These are phyloP conservation scores for Polyergus mexicanus DNA, from an alignment of 1,140 invertebrate species.

Conservation along the genomic window DNA sequence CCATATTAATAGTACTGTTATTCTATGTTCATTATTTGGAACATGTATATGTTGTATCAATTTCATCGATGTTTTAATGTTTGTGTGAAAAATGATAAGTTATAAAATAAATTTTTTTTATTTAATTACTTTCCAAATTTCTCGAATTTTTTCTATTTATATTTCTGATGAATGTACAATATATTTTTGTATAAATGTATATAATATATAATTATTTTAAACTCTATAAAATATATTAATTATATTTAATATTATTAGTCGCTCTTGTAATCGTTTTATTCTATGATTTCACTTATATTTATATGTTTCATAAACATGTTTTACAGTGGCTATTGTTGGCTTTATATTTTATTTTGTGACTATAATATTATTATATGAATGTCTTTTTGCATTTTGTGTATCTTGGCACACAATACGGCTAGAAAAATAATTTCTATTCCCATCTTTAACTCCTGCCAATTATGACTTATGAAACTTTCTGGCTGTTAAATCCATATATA, in stretches of 20 bases:
- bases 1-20: slow-evolving; percentile 47
- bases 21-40: slow-evolving; percentile 33
- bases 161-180: background rate
- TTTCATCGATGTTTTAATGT: background rate
- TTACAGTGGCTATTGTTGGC: slow-evolving; percentile 66
- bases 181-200: slow-evolving; percentile 25
- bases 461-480: slow-evolving; percentile 8
- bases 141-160: background rate
- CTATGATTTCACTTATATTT: slow-evolving; percentile 38
- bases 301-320: slow-evolving; percentile 55
- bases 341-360: slow-evolving; percentile 69
- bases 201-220: slow-evolving; percentile 21
- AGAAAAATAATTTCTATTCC: slow-evolving; percentile 49
- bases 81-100: background rate
- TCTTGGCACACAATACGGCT: slow-evolving; percentile 47
- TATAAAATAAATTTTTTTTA: background rate
- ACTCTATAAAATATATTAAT: slow-evolving; percentile 24
- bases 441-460: slow-evolving; percentile 31
- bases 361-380: slow-evolving; percentile 70
- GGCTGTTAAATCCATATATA: slow-evolving; percentile 34
- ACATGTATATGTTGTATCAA: slow-evolving; percentile 18
- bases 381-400: slow-evolving; percentile 71
- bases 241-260: slow-evolving; percentile 54
- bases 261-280: slow-evolving; percentile 12
- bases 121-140: slow-evolving; percentile 9